phyloP scores from a whole-genome alignment of 2,888 invertebrate genomes.

The Amiota minor region DNA sequence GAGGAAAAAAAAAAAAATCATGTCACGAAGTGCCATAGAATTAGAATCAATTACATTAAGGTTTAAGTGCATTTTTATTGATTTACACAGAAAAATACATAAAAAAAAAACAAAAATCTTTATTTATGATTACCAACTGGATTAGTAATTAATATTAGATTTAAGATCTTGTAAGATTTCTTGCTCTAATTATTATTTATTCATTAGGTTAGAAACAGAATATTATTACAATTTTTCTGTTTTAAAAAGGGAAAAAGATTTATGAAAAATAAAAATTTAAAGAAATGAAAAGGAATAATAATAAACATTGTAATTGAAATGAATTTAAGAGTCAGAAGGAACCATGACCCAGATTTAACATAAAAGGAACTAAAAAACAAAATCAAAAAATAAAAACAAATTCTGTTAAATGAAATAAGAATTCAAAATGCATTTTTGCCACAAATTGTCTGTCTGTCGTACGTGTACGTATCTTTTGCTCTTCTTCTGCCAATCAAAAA shows the following conservation, averaged over 20 bases:
- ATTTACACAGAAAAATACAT: background rate
- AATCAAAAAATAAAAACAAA: constrained; percentile 34
- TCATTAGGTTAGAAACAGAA: too few species aligned
- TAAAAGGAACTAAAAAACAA: constrained; percentile 15
- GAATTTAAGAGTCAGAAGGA: too few species aligned
- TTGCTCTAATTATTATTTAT: too few species aligned
- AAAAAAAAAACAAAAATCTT: too few species aligned
- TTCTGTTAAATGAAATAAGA: constrained; percentile 5
- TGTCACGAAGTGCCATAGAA: constrained; percentile 51
- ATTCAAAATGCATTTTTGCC: constrained; percentile 47
- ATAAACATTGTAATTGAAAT: too few species aligned
- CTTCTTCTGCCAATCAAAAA: background rate
- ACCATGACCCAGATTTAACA: too few species aligned
- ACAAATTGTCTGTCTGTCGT: background rate
- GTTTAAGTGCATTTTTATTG: constrained; percentile 18
- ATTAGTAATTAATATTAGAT: too few species aligned
- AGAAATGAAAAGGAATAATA: too few species aligned
- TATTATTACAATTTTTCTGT: too few species aligned
- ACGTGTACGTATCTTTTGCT: constrained; percentile 37
- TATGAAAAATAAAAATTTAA: constrained; percentile 54
- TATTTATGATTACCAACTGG: too few species aligned
- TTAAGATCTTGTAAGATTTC: too few species aligned
- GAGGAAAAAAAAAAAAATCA: constrained; percentile 34
- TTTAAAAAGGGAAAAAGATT: constrained; percentile 23
- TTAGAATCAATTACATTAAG: constrained; percentile 43